These are phyloP conservation scores for Parasteatoda lunata DNA, from an alignment of 2,888 invertebrate genomes.

Conservation along the genomic window DNA sequence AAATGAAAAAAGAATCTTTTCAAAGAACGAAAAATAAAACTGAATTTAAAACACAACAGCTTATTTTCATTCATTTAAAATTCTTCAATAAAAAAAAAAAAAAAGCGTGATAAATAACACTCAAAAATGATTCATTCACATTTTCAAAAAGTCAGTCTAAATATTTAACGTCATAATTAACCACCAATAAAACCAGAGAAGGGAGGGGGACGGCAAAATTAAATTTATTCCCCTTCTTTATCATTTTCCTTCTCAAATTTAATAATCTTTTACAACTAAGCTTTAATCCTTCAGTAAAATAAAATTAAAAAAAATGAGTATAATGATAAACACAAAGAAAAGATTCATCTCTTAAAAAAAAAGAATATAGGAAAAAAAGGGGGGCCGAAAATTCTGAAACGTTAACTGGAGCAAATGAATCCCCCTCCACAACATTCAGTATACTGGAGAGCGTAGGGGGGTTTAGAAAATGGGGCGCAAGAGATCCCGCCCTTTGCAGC, in stretches of 20 bases:
- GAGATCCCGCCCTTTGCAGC: slow-evolving; percentile 35
- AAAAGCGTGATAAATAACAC: slow-evolving; percentile 18
- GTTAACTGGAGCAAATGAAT: slow-evolving; percentile 55
- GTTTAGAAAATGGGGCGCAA: slow-evolving; percentile 13
- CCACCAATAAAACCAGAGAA: slow-evolving; percentile 62
- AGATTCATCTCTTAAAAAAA: slow-evolving; percentile 46
- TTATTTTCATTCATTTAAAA: neutral
- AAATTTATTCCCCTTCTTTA: slow-evolving; percentile 54
- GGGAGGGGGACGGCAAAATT: slow-evolving; percentile 57
- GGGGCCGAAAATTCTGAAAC: slow-evolving; percentile 40
- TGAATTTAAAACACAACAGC: neutral
- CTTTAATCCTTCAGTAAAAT: slow-evolving; percentile 42
- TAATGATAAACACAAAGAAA: slow-evolving; percentile 21
- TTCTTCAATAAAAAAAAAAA: neutral
- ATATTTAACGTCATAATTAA: slow-evolving; percentile 69
- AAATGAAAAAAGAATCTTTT: neutral
- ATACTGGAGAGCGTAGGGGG: neutral
- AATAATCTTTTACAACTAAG: slow-evolving; percentile 66
- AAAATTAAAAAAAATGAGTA: slow-evolving; percentile 16
- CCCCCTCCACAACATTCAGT: neutral
- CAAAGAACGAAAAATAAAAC: neutral
- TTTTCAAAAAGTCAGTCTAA: slow-evolving; percentile 60
- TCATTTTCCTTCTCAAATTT: slow-evolving; percentile 45
- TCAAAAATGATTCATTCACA: slow-evolving; percentile 46
- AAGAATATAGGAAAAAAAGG: neutral